phyloP scores from a whole-genome alignment of 2,888 invertebrate species.

The Hesperia comma region DNA sequence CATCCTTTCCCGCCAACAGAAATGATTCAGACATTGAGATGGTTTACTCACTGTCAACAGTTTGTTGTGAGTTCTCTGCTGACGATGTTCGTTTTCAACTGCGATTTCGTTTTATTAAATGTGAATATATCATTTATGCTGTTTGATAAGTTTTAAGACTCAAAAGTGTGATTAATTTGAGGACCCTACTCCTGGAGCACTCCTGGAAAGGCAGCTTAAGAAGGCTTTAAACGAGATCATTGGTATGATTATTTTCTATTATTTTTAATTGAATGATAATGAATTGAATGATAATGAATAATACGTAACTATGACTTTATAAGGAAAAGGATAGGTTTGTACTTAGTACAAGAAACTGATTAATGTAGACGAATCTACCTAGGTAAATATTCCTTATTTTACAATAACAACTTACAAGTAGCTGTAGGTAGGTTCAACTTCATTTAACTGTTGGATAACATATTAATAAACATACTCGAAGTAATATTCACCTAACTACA shows the following conservation, averaged over 20 bases:
- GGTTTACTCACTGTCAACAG: constrained; percentile 75
- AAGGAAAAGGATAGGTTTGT: no score
- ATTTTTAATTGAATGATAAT: not conserved
- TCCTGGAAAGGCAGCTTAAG: not conserved
- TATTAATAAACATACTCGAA: no score
- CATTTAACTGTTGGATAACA: no score
- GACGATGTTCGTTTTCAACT: constrained; percentile 49
- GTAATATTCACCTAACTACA: no score
- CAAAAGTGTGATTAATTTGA: not conserved
- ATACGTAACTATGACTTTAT: no score
- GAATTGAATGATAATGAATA: no score
- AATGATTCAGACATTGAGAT: constrained; percentile 73
- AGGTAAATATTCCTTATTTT: no score
- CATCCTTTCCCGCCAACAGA: constrained; percentile 75
- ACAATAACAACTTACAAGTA: no score
- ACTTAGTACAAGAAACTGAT: no score
- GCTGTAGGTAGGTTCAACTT: no score
- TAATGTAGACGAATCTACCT: no score
- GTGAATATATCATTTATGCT: not conserved
- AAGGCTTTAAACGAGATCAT: not conserved
- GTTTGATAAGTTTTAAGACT: not conserved
- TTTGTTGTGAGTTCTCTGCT: constrained; percentile 64
- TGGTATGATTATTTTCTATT: constrained; percentile 5
- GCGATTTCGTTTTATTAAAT: not conserved
- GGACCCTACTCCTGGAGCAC: no score